These are phyloP conservation scores for Dasysyrphus tricinctus DNA, from an alignment of 2,888 invertebrate genomes.

Conservation along the genomic window DNA sequence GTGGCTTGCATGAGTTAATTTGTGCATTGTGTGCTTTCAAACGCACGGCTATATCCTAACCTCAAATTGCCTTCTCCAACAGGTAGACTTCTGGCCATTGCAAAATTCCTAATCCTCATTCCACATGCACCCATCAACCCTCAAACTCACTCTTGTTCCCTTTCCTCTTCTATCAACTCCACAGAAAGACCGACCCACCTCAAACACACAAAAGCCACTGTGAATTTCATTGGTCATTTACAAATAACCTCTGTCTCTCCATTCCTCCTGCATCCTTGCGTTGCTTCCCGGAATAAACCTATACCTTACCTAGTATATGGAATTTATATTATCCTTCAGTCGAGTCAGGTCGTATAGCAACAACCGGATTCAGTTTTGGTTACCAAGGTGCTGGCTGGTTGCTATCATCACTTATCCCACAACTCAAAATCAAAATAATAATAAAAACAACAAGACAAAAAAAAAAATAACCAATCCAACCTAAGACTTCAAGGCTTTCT, in stretches of 20 bases:
- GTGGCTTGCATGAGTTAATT: slow-evolving; percentile 72
- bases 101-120: slow-evolving; percentile 35
- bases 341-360: slow-evolving; percentile 32
- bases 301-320: slow-evolving; percentile 6
- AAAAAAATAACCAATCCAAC: slow-evolving; percentile 9
- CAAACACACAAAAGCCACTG: slow-evolving; percentile 46
- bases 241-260: slow-evolving; percentile 55
- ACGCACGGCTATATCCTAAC: slow-evolving; percentile 50
- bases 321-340: slow-evolving; percentile 63
- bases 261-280: slow-evolving; percentile 21
- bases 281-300: slow-evolving; percentile 1
- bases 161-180: background rate
- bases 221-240: slow-evolving; percentile 70
- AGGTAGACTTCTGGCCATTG: slow-evolving; percentile 53
- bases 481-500: slow-evolving; percentile 40
- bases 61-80: slow-evolving; percentile 67
- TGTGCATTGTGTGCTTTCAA: slow-evolving; percentile 57
- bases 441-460: slow-evolving; percentile 25
- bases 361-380: slow-evolving; percentile 65
- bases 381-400: slow-evolving; percentile 69
- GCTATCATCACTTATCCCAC: slow-evolving; percentile 68
- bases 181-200: background rate
- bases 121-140: background rate
- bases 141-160: no score
- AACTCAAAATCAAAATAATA: slow-evolving; percentile 42